Conservation (phyloP, 2,797 vertebrate genomes). For the Staurois parvus region DNA sequence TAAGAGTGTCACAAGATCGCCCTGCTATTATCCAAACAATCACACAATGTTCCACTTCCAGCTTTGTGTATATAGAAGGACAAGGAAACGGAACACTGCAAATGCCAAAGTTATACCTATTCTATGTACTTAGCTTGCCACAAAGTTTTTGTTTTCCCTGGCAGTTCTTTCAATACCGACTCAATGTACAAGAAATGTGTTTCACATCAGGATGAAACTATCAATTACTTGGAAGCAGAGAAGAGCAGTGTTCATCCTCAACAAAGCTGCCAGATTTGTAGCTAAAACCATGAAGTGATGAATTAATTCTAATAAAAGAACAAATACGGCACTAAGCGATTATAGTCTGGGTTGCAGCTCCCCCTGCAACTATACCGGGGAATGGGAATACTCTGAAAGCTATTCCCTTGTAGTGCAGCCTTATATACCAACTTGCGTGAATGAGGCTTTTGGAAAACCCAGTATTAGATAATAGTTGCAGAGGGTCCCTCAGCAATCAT, state of each 20-base stretch:
- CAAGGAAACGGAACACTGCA: conserved; percentile 30
- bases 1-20: conserved; percentile 29
- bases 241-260: conserved; percentile 1
- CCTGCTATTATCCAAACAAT: conserved; percentile 29
- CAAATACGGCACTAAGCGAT: neutral
- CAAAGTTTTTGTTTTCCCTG: conserved; percentile 43
- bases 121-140: conserved; percentile 33
- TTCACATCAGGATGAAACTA: neutral
- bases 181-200: conserved; percentile 1
- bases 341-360: neutral
- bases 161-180: neutral
- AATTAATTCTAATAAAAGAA: neutral
- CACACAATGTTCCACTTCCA: conserved; percentile 42
- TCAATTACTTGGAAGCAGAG: neutral
- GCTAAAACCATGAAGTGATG: neutral
- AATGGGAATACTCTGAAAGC: neutral
- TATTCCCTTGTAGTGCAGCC: neutral
- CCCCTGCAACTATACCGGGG: neutral
- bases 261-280: neutral
- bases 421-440: neutral
- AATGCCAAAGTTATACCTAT: conserved; percentile 28
- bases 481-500: too few species aligned
- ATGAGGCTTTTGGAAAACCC: too few species aligned
- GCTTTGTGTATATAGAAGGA: conserved; percentile 19
- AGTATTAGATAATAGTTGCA: too few species aligned